Base-by-base conservation (phyloP, 2,797 vertebrate species). In the Coregonus ussuriensis region DNA sequence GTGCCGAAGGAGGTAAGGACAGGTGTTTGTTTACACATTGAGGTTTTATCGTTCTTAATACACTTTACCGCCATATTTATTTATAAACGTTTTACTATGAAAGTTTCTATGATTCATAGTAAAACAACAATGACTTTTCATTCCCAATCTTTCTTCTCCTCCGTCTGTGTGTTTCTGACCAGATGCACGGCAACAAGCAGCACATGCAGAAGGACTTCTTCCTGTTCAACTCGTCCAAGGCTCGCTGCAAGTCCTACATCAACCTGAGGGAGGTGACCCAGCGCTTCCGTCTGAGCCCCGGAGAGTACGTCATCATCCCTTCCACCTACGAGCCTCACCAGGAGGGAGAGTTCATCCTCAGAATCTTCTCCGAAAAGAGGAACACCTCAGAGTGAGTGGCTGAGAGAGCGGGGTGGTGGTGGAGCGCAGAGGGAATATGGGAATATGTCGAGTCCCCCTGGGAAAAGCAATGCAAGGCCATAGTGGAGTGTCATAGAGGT, bases 151-250 rank as follows among this genome's bases (percentile, higher is more conserved):
- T 21, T 62, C 16, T 16, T 21, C 52, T 73, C 51, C 75, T 59
- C 6, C 56, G 6, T 31, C 71, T 62, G 25, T 16, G 4, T 41
- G 18, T 65, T 74, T 74, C 79, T 25, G 83, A 65, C 25, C 91
- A 99, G 98, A 97, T 99, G 97, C 97, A 98, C 0, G 96, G 96
- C 13, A 98, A 97, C 92, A 98, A 97, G 90, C 96, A 99, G 88
- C 98, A 98, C 84, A 94, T 99, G 91, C 96, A 96, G 86, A 99
- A 98, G 90, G 98, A 99, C 74, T 98, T 99, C 93, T 99, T 99
- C 93, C 92, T 96, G 66, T 90, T 95, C 88, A 98, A 94, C 47
- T 94, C 96, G 56, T 96, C 97, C 87, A 98, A 97, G 91, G 97
- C 97, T 6, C 95, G 95, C 82, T 96, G 95, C 82, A 98, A 96